Evolutionary conservation across 2,797 vertebrate species (phyloP).

Genomic region (Glossophaga mutica): DNA sequence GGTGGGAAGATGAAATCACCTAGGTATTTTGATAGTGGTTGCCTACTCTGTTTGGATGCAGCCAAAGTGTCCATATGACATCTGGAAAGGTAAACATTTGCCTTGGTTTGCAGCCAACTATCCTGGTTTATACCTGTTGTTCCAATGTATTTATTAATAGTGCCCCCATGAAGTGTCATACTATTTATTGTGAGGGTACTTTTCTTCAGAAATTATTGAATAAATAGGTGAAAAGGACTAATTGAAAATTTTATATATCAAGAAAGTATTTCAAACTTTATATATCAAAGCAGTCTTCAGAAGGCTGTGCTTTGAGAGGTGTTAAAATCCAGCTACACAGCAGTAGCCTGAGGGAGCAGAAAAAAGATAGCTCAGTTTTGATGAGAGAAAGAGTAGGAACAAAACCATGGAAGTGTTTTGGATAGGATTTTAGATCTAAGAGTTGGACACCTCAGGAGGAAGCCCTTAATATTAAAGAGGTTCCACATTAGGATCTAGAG

Average conservation of each 20-base stretch:
- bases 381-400: not conserved
- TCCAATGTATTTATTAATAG: not conserved
- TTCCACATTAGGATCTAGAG: not conserved
- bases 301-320: not conserved
- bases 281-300: not conserved
- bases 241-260: not conserved
- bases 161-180: not conserved
- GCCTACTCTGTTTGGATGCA: not conserved
- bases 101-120: not conserved
- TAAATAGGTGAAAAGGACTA: not conserved
- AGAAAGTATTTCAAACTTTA: not conserved
- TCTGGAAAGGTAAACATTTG: not conserved
- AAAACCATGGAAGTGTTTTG: not conserved
- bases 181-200: not conserved
- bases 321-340: not conserved
- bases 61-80: not conserved
- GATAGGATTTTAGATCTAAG: not conserved
- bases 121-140: not conserved
- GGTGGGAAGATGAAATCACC: not conserved
- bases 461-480: not conserved
- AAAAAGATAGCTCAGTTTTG: not conserved
- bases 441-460: not conserved
- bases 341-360: not conserved
- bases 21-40: not conserved
- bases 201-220: not conserved